phyloP scores from a whole-genome alignment of 1,140 invertebrate genomes.

The Drosophila ambigua region DNA sequence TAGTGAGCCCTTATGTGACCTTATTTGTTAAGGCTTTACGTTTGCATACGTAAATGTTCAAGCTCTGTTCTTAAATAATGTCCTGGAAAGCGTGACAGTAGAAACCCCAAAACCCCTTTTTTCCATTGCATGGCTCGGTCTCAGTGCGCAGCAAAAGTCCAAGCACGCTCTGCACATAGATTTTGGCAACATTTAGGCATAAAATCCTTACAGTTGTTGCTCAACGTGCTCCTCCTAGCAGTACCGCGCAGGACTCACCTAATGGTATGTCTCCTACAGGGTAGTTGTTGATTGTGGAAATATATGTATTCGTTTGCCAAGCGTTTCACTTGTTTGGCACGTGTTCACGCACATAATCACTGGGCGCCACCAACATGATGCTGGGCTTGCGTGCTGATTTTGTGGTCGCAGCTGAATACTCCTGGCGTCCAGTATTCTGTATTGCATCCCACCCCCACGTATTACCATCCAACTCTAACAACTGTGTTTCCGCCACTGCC shows the following conservation, averaged over 20 bases:
- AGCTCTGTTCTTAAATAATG: neutral
- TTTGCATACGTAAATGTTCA: neutral
- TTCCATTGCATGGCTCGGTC: too few relatives aligned
- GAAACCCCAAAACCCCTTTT: neutral
- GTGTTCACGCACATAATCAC: constrained; percentile 44
- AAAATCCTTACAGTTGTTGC: constrained; percentile 2
- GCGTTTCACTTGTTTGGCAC: constrained; percentile 50
- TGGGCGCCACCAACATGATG: constrained; percentile 66
- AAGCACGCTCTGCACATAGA: neutral
- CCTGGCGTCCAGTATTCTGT: neutral
- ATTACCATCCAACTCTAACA: too few relatives aligned
- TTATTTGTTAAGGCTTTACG: constrained; percentile 32
- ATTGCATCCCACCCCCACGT: constrained; percentile 17
- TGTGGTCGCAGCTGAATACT: neutral
- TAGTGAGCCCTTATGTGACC: neutral
- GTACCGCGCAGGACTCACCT: constrained; percentile 56
- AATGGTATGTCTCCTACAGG: constrained; percentile 20
- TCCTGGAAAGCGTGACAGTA: too few relatives aligned
- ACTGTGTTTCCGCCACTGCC: too few relatives aligned
- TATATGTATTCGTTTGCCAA: constrained; percentile 8
- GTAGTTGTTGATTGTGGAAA: constrained; percentile 67
- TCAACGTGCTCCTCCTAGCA: constrained; percentile 25
- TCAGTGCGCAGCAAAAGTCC: neutral
- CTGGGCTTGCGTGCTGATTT: constrained; percentile 52
- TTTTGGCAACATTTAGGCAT: neutral